Evolutionary conservation across 1,140 invertebrate genomes (phyloP).

Genomic region (Drosophila pseudoananassae): DNA sequence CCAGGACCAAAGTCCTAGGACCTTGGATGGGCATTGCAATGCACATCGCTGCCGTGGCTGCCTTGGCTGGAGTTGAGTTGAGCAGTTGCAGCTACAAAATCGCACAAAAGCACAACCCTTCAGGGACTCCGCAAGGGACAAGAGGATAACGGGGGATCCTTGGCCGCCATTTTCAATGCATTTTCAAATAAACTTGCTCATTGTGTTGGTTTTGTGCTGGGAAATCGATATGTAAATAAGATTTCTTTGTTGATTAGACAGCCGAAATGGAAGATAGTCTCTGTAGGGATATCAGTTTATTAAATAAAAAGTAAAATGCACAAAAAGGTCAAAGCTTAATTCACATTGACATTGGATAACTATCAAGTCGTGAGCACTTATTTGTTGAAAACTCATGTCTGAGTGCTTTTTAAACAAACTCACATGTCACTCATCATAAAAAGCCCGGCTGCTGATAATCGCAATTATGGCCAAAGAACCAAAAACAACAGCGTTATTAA

Average conservation of each 20-base stretch:
- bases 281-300: not conserved
- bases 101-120: conserved; percentile 74
- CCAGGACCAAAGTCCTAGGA: conserved; percentile 16
- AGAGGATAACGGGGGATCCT: conserved; percentile 15
- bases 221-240: conserved; percentile 46
- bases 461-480: conserved; percentile 8
- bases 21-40: conserved; percentile 25
- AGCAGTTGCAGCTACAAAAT: conserved; percentile 64
- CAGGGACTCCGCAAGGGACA: conserved; percentile 15
- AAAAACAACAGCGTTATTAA: conserved; percentile 27
- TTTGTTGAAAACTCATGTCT: conserved; percentile 6
- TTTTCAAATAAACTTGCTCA: conserved; percentile 46
- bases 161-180: conserved; percentile 48
- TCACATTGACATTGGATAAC: not conserved
- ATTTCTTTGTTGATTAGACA: conserved; percentile 25
- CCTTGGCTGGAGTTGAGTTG: conserved; percentile 72
- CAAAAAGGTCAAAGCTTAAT: conserved; percentile 3
- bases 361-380: not conserved
- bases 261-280: not conserved
- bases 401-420: conserved; percentile 23
- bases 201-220: conserved; percentile 21
- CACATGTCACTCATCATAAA: conserved; percentile 26
- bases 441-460: conserved; percentile 2
- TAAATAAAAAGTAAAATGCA: not conserved
- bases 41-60: conserved; percentile 31